A percentile compares a stretch with the other conserved stretches of the same genome.
phyloP scores from a whole-genome alignment of 2,797 vertebrate species.

The Eulemur coronatus region DNA sequence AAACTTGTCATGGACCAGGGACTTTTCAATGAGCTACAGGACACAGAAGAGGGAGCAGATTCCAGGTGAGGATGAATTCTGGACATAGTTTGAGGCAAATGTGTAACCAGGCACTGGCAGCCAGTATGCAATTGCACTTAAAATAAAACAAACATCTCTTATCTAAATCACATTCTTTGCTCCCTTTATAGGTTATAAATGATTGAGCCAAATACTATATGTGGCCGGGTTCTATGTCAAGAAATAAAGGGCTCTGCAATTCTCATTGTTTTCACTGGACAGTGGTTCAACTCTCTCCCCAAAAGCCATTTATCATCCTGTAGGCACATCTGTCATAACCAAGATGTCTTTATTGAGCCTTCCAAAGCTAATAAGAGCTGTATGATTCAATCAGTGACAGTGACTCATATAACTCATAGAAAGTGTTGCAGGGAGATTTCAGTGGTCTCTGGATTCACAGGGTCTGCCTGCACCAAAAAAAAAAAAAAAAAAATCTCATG shows the following conservation, averaged over 20 bases:
- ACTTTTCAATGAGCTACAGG: neutral
- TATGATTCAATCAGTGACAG: constrained; percentile 64
- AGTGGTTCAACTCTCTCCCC: neutral
- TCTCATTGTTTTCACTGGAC: neutral
- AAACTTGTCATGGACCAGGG: neutral
- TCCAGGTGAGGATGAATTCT: neutral
- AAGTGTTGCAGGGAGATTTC: neutral
- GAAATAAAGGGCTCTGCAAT: neutral
- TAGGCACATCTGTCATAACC: neutral
- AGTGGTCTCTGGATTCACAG: constrained; percentile 11
- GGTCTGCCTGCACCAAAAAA: neutral
- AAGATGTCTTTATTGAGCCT: constrained; percentile 59
- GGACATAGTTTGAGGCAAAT: neutral
- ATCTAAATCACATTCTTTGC: neutral
- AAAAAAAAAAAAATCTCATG: neutral
- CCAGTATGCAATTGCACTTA: neutral
- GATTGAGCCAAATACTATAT: rapidly evolving
- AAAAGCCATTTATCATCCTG: constrained; percentile 55
- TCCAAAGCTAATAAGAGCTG: constrained; percentile 68
- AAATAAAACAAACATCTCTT: neutral
- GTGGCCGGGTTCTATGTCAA: neutral
- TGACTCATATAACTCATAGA: constrained; percentile 39
- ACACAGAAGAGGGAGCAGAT: no score
- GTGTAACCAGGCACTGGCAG: neutral
- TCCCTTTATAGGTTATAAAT: neutral